Evolutionary conservation across 2,797 vertebrate species (phyloP).

Genomic region (Poeciliopsis paucimaculata): DNA sequence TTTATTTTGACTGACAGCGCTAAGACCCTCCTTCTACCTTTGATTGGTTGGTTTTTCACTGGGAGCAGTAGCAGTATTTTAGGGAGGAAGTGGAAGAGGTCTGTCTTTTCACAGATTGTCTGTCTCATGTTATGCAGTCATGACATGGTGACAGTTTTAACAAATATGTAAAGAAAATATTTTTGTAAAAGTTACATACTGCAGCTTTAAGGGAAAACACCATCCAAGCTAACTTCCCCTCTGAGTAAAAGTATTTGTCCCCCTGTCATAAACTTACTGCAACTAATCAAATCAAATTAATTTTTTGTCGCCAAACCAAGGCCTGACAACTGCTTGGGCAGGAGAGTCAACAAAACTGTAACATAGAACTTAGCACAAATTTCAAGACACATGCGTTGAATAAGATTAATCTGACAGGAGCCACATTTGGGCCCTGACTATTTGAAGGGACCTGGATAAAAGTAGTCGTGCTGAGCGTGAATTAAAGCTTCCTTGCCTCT

Average conservation of each 20-base stretch:
- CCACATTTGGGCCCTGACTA: not conserved
- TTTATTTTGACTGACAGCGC: too few relatives aligned
- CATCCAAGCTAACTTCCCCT: not conserved
- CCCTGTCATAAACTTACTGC: not conserved
- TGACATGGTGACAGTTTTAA: too few relatives aligned
- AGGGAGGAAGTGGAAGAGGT: too few relatives aligned
- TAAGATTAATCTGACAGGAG: not conserved
- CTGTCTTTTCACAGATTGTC: too few relatives aligned
- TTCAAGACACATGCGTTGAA: not conserved
- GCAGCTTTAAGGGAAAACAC: not conserved
- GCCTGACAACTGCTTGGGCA: not conserved
- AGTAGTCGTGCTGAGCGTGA: not conserved
- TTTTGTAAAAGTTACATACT: not conserved
- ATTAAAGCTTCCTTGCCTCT: not conserved
- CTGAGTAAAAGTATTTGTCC: not conserved
- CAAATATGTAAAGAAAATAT: too few relatives aligned
- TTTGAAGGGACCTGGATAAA: not conserved
- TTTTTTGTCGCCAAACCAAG: not conserved
- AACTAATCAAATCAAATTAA: too few relatives aligned
- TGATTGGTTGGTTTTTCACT: too few relatives aligned
- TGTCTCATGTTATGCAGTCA: too few relatives aligned
- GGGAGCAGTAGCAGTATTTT: too few relatives aligned
- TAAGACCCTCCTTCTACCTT: too few relatives aligned
- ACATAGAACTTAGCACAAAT: not conserved
- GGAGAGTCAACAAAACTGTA: too few relatives aligned